A percentile compares a stretch with the other conserved stretches of the same genome.
Evolutionary conservation across 2,888 invertebrate species (phyloP).

Genomic region (Chaetoderma sp.): DNA sequence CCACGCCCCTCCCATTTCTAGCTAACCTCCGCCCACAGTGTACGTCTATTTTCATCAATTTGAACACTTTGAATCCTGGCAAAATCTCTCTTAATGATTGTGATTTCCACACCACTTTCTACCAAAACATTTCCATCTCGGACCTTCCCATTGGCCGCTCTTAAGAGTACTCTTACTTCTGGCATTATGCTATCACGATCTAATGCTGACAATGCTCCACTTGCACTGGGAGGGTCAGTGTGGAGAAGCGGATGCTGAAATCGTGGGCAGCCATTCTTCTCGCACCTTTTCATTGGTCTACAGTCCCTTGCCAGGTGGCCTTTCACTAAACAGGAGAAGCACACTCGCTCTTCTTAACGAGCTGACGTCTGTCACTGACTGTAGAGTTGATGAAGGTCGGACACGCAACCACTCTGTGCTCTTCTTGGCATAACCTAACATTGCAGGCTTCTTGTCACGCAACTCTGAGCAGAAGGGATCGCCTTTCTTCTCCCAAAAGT

Average conservation of each 20-base stretch:
- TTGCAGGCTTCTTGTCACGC: background rate
- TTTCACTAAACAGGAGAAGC: conserved; percentile 10
- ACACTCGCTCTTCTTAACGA: conserved; percentile 1
- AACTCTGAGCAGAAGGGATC: background rate
- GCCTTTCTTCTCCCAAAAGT: conserved; percentile 14
- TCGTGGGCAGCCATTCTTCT: conserved; percentile 1
- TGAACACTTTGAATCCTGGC: conserved; percentile 9
- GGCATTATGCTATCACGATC: conserved; percentile 12
- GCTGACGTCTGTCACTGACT: background rate
- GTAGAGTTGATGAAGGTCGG: background rate
- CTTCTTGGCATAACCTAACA: background rate
- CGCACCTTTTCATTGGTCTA: conserved; percentile 3
- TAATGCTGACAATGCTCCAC: conserved; percentile 6
- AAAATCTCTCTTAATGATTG: conserved; percentile 19
- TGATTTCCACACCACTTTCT: conserved; percentile 15
- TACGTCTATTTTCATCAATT: no score
- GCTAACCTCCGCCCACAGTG: no score
- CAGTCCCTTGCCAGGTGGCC: conserved; percentile 4
- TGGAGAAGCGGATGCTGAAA: background rate
- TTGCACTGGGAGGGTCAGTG: background rate
- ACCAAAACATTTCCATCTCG: conserved; percentile 15
- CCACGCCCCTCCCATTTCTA: no score
- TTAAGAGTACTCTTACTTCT: conserved; percentile 9
- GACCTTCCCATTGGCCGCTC: conserved; percentile 6
- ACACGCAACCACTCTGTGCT: background rate